A percentile compares a stretch with the other conserved stretches of the same genome.
Evolutionary conservation across 1,140 invertebrate species (phyloP).

Genomic region (Conus betulinus): DNA sequence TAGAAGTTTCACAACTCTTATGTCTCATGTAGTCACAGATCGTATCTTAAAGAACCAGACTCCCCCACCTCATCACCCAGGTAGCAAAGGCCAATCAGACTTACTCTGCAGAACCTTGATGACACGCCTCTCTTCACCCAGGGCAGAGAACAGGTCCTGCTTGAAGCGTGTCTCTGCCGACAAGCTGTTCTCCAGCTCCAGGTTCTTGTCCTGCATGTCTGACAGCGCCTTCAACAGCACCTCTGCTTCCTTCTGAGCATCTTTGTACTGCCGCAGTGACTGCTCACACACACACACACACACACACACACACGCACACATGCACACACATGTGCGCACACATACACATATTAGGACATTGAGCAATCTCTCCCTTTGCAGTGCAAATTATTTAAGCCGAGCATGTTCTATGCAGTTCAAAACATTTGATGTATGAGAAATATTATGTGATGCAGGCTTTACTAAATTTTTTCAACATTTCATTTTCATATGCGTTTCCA

Average conservation of each 20-base stretch:
- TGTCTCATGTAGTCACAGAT: no score
- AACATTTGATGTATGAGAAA: no score
- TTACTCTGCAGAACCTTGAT: conserved; percentile 94
- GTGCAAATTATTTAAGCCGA: no score
- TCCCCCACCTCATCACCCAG: neutral
- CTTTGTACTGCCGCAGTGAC: conserved; percentile 81
- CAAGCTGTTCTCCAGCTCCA: conserved; percentile 92
- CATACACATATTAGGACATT: no score
- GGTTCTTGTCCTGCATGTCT: conserved; percentile 90
- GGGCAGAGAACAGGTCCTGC: conserved; percentile 95
- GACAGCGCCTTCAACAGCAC: conserved; percentile 87
- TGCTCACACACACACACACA: conserved; percentile 61
- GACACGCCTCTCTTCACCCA: conserved; percentile 95
- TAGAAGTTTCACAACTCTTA: no score
- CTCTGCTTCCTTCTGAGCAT: conserved; percentile 86
- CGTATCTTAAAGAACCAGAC: no score
- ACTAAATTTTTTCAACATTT: no score
- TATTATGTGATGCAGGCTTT: no score
- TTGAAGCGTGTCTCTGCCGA: conserved; percentile 97
- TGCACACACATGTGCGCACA: conserved; percentile 56
- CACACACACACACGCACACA: neutral
- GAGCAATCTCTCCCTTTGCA: no score
- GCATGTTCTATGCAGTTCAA: no score
- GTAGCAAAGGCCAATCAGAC: conserved; percentile 58
- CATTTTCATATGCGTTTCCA: no score